phyloP scores from a whole-genome alignment of 2,113 vertebrate genomes.

The Circaetus gallicus region DNA sequence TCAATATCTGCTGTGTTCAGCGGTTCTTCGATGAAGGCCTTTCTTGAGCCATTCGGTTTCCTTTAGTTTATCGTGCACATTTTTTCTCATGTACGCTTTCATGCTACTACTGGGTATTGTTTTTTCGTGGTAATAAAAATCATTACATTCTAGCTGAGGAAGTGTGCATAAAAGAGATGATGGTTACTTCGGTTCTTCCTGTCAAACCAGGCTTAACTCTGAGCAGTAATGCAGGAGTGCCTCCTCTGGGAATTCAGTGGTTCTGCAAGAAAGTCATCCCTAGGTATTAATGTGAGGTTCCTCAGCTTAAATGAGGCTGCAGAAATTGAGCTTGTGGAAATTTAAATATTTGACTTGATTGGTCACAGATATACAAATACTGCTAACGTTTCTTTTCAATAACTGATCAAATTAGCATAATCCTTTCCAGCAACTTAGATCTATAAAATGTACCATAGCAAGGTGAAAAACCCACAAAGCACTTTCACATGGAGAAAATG shows the following conservation, averaged over 20 bases:
- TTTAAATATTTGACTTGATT: conserved; percentile 11
- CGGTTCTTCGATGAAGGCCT: conserved; percentile 21
- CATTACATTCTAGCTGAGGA: background rate
- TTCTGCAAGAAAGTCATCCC: conserved; percentile 63
- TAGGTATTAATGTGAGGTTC: background rate
- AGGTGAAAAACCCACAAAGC: background rate
- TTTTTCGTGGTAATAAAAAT: conserved; percentile 13
- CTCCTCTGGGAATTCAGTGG: conserved; percentile 72
- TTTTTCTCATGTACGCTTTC: background rate
- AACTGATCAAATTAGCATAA: conserved; percentile 25
- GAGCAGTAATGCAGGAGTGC: conserved; percentile 69
- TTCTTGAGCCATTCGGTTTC: background rate
- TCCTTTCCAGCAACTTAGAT: background rate
- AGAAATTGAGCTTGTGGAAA: conserved; percentile 9
- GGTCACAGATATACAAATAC: background rate
- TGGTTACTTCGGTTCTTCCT: conserved; percentile 30
- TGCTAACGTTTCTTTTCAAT: background rate
- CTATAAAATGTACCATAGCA: background rate
- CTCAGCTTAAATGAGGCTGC: background rate
- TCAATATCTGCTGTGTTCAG: background rate
- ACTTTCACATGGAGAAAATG: background rate
- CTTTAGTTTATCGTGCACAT: background rate
- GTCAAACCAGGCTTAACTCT: conserved; percentile 27
- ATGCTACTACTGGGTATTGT: background rate
- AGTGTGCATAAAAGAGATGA: conserved; percentile 20